Conservation (phyloP, 2,888 invertebrate genomes). For the Blastobasis lacticolella region DNA sequence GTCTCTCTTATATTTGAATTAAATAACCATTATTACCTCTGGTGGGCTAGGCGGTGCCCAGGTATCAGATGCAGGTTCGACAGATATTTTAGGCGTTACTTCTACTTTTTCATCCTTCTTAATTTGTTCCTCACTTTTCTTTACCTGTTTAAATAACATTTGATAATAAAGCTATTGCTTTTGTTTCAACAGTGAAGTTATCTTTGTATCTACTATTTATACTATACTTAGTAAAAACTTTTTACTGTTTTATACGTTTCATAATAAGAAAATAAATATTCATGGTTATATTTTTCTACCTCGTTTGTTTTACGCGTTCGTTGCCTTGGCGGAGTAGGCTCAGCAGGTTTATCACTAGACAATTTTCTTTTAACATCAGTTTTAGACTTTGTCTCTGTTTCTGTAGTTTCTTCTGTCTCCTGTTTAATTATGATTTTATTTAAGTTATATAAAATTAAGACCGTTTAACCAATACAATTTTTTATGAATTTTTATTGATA, state of each 20-base stretch:
- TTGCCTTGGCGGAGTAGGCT: slow-evolving; percentile 24
- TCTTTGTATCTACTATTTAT: slow-evolving; percentile 14
- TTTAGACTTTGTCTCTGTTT: slow-evolving; percentile 14
- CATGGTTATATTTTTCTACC: slow-evolving; percentile 24
- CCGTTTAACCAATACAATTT: too few relatives aligned
- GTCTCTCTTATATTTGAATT: not conserved
- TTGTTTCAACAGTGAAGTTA: not conserved
- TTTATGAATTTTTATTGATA: not conserved
- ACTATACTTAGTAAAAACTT: not conserved
- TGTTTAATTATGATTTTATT: slow-evolving; percentile 8
- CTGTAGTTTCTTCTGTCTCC: slow-evolving; percentile 19
- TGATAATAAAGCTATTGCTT: not conserved
- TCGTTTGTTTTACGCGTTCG: slow-evolving; percentile 9
- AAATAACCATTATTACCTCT: slow-evolving; percentile 22
- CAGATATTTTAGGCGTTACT: slow-evolving; percentile 8
- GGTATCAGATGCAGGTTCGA: slow-evolving; percentile 20
- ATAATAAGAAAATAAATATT: slow-evolving; percentile 9
- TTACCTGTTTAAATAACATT: not conserved
- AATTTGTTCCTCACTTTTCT: not conserved
- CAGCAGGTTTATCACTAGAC: slow-evolving; percentile 25
- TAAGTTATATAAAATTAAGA: not conserved
- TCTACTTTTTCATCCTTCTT: not conserved
- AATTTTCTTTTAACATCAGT: slow-evolving; percentile 14
- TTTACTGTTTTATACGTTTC: not conserved
- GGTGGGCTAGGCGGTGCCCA: slow-evolving; percentile 23